Evolutionary conservation across 2,113 vertebrate species (phyloP), one percentile per base, ranked within the genome.

Genomic region (Noturus placidus): DNA sequence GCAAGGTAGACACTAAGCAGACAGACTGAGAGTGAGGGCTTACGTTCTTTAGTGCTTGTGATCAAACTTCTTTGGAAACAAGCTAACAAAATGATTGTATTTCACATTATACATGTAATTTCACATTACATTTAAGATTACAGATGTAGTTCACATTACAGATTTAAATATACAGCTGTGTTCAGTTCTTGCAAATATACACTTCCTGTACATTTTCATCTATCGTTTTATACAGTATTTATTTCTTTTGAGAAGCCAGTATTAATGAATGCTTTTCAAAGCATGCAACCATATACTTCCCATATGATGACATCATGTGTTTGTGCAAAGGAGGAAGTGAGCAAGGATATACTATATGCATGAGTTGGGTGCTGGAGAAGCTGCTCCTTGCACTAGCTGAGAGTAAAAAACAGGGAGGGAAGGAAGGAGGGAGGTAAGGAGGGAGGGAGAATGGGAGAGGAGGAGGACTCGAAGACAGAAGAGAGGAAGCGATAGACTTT

Each of bases 401-500:
- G 85, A 89, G 76, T 22, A 67, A 83, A 63, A 38, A 79, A 57
- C 63, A 30, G 42, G 4, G 74, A 85, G 46, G 4, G 74, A 85
- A 78, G 59, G 17, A 61, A 14, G 79, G 35, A 63, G 83, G 59
- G 25, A 52, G 27, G 59, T 11, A 61, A 14, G 79, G 35, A 63
- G 83, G 59, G 25, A 52, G 27, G 79, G 35, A 63, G 19, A 70
- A 56, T 67, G 54, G 19, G 9, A 88, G 76, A 90, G 50, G 79
- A 86, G 74, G 82, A 83, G 72, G 79, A 79, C 50, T 85, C 61
- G 15, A 52, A 85, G 77, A 84, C 74, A 82, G 80, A 83, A 76
- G 30, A 90, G 79, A 91, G 90, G 91, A 90, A 91, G 91, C 91
- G 22, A 84, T 90, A 90, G 91, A 91, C 91, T 86, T 87, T 90